Conservation (phyloP, 2,888 invertebrate genomes). For the Stenichneumon culpator region DNA sequence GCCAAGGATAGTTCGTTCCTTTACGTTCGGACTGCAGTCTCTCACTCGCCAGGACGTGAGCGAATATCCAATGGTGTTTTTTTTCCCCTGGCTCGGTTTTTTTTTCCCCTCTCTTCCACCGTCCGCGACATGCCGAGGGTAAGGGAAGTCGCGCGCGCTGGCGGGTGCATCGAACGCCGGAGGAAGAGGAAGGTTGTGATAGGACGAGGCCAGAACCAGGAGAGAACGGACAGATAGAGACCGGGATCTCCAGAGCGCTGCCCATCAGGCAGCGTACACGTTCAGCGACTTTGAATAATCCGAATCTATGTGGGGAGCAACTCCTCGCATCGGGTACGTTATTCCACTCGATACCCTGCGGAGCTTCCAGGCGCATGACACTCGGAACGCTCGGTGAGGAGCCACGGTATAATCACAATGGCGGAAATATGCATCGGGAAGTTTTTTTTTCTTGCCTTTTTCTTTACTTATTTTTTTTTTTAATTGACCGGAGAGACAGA, state of each 20-base stretch:
- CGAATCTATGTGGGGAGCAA: neutral
- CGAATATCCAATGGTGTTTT: neutral
- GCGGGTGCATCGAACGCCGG: constrained; percentile 14
- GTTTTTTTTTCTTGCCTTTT: neutral
- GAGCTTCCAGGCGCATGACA: neutral
- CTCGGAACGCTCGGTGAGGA: neutral
- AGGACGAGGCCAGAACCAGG: neutral
- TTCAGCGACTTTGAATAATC: constrained; percentile 28
- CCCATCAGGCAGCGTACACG: neutral
- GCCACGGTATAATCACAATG: constrained; percentile 2
- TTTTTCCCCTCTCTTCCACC: neutral
- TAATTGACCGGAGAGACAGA: neutral
- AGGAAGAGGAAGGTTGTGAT: neutral
- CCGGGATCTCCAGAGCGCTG: neutral
- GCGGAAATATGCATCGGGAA: neutral
- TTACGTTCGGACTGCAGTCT: neutral
- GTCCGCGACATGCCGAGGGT: neutral
- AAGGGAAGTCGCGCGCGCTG: neutral
- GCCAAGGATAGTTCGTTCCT: constrained; percentile 17
- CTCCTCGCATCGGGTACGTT: neutral
- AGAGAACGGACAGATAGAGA: neutral
- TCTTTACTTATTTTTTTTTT: neutral
- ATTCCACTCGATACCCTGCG: neutral
- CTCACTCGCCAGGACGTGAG: constrained; percentile 5
- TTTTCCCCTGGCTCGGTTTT: neutral